Percentiles rank a stretch among this genome's conserved stretches.
phyloP scores from a whole-genome alignment of 2,797 vertebrate genomes.

The Zenarchopterus dispar region DNA sequence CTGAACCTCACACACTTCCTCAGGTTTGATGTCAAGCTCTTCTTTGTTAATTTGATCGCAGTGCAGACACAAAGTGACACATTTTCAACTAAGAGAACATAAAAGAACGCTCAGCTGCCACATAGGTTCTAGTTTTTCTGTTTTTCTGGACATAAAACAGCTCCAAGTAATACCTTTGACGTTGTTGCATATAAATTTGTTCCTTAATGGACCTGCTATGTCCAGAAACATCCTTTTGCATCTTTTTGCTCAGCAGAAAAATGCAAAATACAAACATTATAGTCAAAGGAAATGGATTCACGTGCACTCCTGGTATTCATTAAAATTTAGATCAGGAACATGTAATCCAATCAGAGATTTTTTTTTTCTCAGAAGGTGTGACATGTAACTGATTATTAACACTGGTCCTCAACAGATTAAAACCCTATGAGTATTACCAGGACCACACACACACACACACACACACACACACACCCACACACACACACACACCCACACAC shows the following conservation, averaged over 20 bases:
- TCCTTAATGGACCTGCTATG: background rate
- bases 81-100: background rate
- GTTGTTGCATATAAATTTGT: background rate
- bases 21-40: background rate
- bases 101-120: background rate
- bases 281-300: no score
- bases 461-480: slow-evolving; percentile 21
- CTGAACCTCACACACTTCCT: slow-evolving; percentile 5
- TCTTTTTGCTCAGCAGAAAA: no score
- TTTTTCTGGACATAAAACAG: background rate
- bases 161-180: background rate
- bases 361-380: no score
- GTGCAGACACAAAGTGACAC: background rate
- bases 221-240: background rate
- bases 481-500: slow-evolving; percentile 7
- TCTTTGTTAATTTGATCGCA: background rate
- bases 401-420: slow-evolving; percentile 1
- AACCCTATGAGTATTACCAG: background rate
- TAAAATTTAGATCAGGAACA: no score
- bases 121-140: background rate
- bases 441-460: slow-evolving; percentile 18
- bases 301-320: no score
- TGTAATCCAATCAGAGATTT: no score
- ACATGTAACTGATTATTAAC: background rate
- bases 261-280: no score